Evolutionary conservation across 2,797 vertebrate species (phyloP).

Genomic region (Nyctibius grandis): DNA sequence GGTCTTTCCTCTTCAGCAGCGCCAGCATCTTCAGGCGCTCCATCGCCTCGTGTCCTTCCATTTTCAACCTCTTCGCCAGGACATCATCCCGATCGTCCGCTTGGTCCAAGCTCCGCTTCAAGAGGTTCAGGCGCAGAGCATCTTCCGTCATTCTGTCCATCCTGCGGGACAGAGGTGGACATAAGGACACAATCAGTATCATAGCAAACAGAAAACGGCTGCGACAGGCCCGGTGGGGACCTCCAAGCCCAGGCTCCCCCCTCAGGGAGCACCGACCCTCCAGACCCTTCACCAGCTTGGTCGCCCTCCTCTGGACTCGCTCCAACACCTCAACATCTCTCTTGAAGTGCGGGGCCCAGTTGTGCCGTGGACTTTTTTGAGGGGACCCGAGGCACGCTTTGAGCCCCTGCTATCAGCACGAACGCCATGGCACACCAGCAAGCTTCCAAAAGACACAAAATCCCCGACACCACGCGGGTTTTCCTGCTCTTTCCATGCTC

Average conservation of each 20-base stretch:
- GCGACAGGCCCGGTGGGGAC: too few species aligned
- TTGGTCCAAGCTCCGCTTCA: constrained; percentile 89
- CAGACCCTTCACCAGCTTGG: too few species aligned
- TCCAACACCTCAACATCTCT: too few species aligned
- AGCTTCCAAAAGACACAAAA: background rate
- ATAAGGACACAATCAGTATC: background rate
- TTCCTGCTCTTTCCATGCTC: background rate
- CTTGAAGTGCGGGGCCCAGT: too few species aligned
- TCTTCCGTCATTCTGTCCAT: constrained; percentile 97
- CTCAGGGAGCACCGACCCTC: background rate
- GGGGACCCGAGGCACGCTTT: background rate
- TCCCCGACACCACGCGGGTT: background rate
- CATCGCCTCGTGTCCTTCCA: constrained; percentile 97
- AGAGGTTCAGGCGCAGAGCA: constrained; percentile 88
- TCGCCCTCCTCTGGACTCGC: too few species aligned
- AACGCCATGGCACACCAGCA: rapidly evolving
- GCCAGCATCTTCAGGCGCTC: constrained; percentile 96
- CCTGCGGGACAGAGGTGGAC: constrained; percentile 36
- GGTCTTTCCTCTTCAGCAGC: constrained; percentile 91
- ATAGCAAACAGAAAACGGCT: background rate
- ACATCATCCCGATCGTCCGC: constrained; percentile 87
- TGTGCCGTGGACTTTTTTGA: rapidly evolving
- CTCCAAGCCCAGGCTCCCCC: background rate
- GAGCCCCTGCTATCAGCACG: background rate
- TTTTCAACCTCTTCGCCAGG: constrained; percentile 89